Evolutionary conservation across 37 sponge, comb jelly and placozoan genomes (phyloP).

Genomic region (Haliclona indistincta): DNA sequence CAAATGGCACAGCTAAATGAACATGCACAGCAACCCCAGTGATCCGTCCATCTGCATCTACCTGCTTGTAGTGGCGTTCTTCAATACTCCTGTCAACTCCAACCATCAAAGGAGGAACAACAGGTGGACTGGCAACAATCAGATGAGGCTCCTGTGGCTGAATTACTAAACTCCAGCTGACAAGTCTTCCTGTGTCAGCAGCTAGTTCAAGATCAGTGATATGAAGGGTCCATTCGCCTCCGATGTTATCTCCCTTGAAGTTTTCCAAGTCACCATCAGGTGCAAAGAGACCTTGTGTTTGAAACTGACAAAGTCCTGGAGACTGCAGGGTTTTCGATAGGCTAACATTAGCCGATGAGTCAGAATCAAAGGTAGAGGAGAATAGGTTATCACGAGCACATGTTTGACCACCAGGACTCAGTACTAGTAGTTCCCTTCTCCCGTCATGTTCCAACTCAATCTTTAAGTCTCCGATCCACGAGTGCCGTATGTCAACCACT

Average conservation of each 20-base stretch:
- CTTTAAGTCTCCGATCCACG: slow-evolving; percentile 87
- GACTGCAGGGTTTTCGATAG: slow-evolving; percentile 50
- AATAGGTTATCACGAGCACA: slow-evolving; percentile 69
- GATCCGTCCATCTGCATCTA: slow-evolving; percentile 75
- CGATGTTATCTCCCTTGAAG: slow-evolving; percentile 50
- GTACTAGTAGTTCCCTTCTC: slow-evolving; percentile 52
- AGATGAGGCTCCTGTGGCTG: slow-evolving; percentile 77
- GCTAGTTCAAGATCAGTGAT: slow-evolving; percentile 71
- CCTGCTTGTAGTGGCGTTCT: slow-evolving; percentile 34
- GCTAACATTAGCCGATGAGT: slow-evolving; percentile 33
- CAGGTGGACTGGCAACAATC: slow-evolving; percentile 59
- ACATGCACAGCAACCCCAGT: slow-evolving; percentile 54
- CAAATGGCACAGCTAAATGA: slow-evolving; percentile 58
- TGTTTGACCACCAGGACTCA: slow-evolving; percentile 72
- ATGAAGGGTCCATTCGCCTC: slow-evolving; percentile 79
- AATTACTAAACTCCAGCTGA: slow-evolving; percentile 74
- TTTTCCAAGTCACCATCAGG: slow-evolving; percentile 55
- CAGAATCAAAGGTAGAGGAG: slow-evolving; percentile 60
- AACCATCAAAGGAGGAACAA: slow-evolving; percentile 64
- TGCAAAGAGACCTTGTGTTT: slow-evolving; percentile 72
- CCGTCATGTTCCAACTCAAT: slow-evolving; percentile 76
- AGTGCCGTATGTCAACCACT: slow-evolving; percentile 83
- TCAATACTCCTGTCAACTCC: not conserved
- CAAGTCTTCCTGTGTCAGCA: slow-evolving; percentile 75
- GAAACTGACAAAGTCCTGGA: slow-evolving; percentile 85